Evolutionary conservation across 1,140 invertebrate species (phyloP).

Genomic region (Semibalanus balanoides): DNA sequence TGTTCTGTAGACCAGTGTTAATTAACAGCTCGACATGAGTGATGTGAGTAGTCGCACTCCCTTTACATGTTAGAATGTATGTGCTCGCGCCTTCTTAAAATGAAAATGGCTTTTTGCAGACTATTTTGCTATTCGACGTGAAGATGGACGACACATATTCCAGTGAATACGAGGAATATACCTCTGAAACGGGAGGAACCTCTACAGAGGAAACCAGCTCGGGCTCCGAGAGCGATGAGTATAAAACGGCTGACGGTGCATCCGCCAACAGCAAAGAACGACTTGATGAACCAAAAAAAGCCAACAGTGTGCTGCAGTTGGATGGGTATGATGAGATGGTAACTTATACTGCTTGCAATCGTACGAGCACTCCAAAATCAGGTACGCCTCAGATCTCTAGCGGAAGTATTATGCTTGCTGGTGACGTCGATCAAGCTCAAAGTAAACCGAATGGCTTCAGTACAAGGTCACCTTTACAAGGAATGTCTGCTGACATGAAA

Average conservation of each 20-base stretch:
- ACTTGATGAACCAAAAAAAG: neutral
- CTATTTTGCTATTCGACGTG: no score
- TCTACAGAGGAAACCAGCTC: neutral
- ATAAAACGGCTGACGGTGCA: neutral
- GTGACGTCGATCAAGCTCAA: neutral
- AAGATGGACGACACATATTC: neutral
- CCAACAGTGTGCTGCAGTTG: neutral
- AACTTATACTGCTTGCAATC: neutral
- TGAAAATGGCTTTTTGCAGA: no score
- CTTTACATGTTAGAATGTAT: no score
- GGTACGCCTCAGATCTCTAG: neutral
- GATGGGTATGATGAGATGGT: neutral
- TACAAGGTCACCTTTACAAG: neutral
- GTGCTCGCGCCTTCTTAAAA: no score
- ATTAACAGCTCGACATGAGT: no score
- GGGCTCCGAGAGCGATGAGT: neutral
- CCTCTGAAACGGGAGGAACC: neutral
- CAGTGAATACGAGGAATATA: neutral
- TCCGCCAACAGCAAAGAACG: neutral
- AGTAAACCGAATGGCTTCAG: neutral
- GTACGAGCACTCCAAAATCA: neutral
- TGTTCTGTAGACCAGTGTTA: no score
- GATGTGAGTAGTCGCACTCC: no score
- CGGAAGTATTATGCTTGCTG: neutral
- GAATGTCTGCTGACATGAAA: no score